Evolutionary conservation across 1,140 invertebrate species (phyloP).

Genomic region (Drosophila funebris): DNA sequence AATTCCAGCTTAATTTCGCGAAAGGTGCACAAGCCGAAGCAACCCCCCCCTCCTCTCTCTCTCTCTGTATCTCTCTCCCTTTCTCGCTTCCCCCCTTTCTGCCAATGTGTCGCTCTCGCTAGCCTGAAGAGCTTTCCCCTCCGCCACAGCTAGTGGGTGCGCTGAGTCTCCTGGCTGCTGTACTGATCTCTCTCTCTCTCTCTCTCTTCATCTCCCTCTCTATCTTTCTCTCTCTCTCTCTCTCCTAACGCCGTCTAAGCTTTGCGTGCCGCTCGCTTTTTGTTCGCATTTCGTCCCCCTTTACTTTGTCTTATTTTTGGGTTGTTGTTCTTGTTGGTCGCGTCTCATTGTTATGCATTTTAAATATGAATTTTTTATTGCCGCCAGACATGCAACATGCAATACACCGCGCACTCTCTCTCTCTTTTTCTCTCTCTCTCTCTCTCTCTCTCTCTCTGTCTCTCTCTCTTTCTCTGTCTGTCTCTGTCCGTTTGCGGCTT

Average conservation of each 20-base stretch:
- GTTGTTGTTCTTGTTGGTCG: background rate
- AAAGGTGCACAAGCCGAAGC: constrained; percentile 34
- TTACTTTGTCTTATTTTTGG: background rate
- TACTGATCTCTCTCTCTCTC: background rate
- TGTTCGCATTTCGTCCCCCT: constrained; percentile 23
- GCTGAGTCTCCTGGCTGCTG: background rate
- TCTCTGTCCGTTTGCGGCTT: background rate
- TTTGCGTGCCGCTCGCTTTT: constrained; percentile 65
- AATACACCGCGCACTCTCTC: too few species aligned
- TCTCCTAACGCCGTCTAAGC: constrained; percentile 47
- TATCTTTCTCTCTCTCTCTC: background rate
- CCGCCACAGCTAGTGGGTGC: background rate
- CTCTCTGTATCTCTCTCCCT: too few species aligned
- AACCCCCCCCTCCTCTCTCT: too few species aligned
- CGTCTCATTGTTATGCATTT: constrained; percentile 78
- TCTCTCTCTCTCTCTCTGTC: background rate
- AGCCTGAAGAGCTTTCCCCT: background rate
- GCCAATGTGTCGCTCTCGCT: too few species aligned
- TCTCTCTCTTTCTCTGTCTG: background rate
- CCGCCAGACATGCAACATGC: constrained; percentile 62
- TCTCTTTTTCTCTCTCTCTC: background rate
- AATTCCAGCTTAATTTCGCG: constrained; percentile 72
- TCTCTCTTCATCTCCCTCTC: background rate
- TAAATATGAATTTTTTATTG: constrained; percentile 75
- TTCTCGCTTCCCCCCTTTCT: background rate